These are phyloP conservation scores for Miltochrista miniata DNA, from an alignment of 2,888 invertebrate genomes.

Conservation along the genomic window DNA sequence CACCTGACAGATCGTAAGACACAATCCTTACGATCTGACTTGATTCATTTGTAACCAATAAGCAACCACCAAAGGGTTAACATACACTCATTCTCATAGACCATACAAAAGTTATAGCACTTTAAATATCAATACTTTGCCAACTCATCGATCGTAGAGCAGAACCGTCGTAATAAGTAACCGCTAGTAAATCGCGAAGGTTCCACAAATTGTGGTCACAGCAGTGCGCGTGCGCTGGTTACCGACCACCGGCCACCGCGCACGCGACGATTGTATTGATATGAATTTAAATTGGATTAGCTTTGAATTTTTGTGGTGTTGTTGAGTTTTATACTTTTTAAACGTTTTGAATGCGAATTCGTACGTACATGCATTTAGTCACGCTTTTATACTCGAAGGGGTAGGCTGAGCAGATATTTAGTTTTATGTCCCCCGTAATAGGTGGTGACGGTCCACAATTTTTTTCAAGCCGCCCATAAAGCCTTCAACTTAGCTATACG, in stretches of 20 bases:
- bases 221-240: slow-evolving; percentile 58
- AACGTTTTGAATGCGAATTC: not conserved
- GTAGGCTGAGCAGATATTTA: no score
- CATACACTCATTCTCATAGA: not conserved
- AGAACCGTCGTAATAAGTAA: slow-evolving; percentile 22
- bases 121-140: slow-evolving; percentile 9
- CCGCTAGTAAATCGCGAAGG: slow-evolving; percentile 29
- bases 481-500: no score
- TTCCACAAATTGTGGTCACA: slow-evolving; percentile 38
- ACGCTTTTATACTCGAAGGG: no score
- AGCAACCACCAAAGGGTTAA: not conserved
- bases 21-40: no score
- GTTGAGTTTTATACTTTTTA: slow-evolving; percentile 6
- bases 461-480: no score
- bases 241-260: slow-evolving; percentile 60
- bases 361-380: no score
- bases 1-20: no score
- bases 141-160: slow-evolving; percentile 8
- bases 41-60: not conserved
- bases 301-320: slow-evolving; percentile 20
- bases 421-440: no score
- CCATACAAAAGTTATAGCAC: slow-evolving; percentile 4
- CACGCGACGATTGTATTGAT: slow-evolving; percentile 71
- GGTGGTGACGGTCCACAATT: no score
- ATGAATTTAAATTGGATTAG: slow-evolving; percentile 77